Conservation (phyloP, 1,140 invertebrate genomes). For the Rhopalosiphum maidis region DNA sequence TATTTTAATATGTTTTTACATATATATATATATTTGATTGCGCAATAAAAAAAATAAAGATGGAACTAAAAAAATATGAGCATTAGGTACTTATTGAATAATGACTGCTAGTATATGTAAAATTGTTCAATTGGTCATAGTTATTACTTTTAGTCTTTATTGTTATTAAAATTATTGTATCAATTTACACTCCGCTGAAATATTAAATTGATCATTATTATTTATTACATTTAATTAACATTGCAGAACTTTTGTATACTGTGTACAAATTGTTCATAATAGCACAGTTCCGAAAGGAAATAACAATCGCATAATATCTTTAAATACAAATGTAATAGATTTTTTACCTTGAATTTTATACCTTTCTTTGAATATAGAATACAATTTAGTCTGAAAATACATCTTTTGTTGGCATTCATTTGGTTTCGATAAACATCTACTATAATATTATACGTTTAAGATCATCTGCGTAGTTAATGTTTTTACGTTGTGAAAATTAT, state of each 20-base stretch:
- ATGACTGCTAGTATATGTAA: neutral
- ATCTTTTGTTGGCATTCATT: neutral
- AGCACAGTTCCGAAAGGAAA: neutral
- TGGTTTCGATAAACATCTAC: neutral
- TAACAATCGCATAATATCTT: neutral
- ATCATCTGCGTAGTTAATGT: neutral
- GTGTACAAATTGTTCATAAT: neutral
- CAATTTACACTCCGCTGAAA: neutral
- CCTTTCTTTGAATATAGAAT: neutral
- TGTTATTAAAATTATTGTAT: conserved; percentile 1
- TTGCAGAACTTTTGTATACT: neutral
- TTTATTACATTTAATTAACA: neutral
- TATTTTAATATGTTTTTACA: neutral
- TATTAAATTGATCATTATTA: conserved; percentile 9
- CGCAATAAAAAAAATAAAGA: neutral
- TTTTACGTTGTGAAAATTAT: no score
- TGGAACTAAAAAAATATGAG: neutral
- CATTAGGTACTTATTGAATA: neutral
- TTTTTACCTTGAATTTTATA: neutral
- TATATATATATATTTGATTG: neutral
- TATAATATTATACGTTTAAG: neutral
- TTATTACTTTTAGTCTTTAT: neutral
- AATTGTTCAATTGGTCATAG: neutral
- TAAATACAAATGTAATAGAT: neutral
- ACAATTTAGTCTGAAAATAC: neutral